A percentile compares a stretch with the other conserved stretches of the same genome.
These are phyloP conservation scores for Cyclopterus lumpus DNA, from an alignment of 2,797 vertebrate species.

Conservation along the genomic window DNA sequence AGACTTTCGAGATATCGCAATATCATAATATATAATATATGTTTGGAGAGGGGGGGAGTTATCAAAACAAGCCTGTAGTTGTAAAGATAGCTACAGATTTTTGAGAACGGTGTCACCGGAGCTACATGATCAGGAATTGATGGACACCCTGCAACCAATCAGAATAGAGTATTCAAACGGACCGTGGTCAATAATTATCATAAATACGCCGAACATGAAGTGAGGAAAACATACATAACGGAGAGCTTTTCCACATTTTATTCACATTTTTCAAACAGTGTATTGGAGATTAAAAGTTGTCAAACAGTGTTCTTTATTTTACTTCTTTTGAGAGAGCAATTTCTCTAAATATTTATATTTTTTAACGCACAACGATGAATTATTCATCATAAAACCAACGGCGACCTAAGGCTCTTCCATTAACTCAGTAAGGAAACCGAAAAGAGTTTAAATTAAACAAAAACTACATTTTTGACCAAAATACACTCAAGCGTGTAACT, in stretches of 20 bases:
- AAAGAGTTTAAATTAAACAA: constrained; percentile 18
- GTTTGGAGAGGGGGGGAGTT: too few relatives aligned
- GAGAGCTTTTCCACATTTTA: background rate
- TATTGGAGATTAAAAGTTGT: background rate
- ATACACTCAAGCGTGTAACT: constrained; percentile 22
- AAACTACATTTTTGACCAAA: constrained; percentile 14
- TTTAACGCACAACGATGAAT: constrained; percentile 46
- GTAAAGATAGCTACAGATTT: background rate
- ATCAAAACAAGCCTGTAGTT: too few relatives aligned
- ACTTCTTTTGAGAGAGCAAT: constrained; percentile 18
- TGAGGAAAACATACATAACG: background rate
- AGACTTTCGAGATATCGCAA: constrained; percentile 2
- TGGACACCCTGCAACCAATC: too few relatives aligned
- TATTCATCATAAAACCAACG: constrained; percentile 54
- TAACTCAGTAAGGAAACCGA: constrained; percentile 30
- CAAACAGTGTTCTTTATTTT: background rate
- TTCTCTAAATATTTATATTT: background rate
- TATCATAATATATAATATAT: too few relatives aligned
- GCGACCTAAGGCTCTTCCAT: constrained; percentile 50
- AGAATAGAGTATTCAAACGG: too few relatives aligned
- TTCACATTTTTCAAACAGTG: background rate
- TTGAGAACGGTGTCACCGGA: too few relatives aligned
- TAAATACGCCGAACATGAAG: background rate
- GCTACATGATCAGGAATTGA: too few relatives aligned
- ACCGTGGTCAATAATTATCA: background rate